Conservation (phyloP, 2,797 vertebrate species). For the Enteromius trimaculatus region DNA sequence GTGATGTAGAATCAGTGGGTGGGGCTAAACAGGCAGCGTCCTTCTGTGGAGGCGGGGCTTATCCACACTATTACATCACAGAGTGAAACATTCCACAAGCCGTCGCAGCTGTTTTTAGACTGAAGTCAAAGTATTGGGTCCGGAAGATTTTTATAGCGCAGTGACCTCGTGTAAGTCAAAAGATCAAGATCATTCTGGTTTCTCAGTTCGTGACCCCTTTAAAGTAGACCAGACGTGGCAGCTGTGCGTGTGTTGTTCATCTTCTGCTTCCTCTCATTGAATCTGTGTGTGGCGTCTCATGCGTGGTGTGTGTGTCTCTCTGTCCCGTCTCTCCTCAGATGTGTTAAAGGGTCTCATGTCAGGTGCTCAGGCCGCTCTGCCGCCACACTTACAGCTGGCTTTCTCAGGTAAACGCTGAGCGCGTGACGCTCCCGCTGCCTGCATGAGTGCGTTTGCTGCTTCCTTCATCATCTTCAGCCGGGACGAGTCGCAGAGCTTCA, state of each 20-base stretch:
- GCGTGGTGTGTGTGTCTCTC: constrained; percentile 30
- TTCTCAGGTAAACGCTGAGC: constrained; percentile 87
- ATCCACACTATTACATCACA: not conserved
- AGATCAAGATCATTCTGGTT: not conserved
- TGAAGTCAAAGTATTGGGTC: not conserved
- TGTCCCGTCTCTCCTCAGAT: constrained; percentile 80
- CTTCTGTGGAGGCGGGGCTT: too few relatives aligned
- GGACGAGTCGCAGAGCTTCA: constrained; percentile 53
- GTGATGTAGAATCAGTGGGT: too few relatives aligned
- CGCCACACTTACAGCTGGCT: constrained; percentile 93
- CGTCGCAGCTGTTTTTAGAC: not conserved
- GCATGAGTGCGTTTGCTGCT: constrained; percentile 42
- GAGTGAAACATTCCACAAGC: too few relatives aligned
- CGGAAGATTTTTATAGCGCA: not conserved
- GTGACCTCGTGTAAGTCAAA: not conserved
- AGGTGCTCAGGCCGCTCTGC: constrained; percentile 92
- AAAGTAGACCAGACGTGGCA: not conserved
- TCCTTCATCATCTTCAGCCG: constrained; percentile 8
- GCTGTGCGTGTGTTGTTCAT: not conserved
- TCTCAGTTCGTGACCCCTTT: not conserved
- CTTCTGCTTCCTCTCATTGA: constrained; percentile 29
- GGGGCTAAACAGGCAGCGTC: too few relatives aligned
- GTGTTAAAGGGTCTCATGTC: constrained; percentile 98
- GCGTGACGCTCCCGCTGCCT: constrained; percentile 43
- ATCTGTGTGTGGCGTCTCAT: constrained; percentile 23